A percentile compares a stretch with the other conserved stretches of the same genome.
These are phyloP conservation scores for Matsumyia berberina DNA, from an alignment of 2,888 invertebrate genomes.

Conservation along the genomic window DNA sequence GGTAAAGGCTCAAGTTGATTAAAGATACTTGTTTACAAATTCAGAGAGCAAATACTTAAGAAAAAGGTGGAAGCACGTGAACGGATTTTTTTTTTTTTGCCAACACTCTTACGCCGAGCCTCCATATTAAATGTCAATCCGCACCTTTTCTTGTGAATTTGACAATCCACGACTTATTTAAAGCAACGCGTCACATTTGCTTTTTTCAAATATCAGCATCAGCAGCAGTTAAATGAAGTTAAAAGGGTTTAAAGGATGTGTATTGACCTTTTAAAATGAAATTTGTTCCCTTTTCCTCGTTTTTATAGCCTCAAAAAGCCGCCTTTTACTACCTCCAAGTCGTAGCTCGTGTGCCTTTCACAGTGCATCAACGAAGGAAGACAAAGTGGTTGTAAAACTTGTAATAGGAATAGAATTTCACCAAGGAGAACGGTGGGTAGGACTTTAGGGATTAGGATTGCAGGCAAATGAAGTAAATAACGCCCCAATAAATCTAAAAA, in stretches of 20 bases:
- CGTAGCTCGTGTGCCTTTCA: not conserved
- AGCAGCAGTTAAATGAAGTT: not conserved
- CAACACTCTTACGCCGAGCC: too few relatives aligned
- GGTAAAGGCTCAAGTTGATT: too few relatives aligned
- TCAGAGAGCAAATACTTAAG: too few relatives aligned
- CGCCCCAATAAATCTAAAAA: slow-evolving; percentile 20
- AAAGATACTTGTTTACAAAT: too few relatives aligned
- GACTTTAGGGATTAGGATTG: slow-evolving; percentile 28
- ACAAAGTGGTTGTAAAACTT: slow-evolving; percentile 1
- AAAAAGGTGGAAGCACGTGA: too few relatives aligned
- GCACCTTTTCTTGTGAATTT: too few relatives aligned
- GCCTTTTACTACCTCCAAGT: not conserved
- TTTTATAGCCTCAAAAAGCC: slow-evolving; percentile 19
- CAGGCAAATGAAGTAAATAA: slow-evolving; percentile 24
- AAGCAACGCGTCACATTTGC: too few relatives aligned
- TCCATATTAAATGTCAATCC: too few relatives aligned
- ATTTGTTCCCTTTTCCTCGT: not conserved
- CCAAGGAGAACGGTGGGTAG: not conserved
- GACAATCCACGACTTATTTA: too few relatives aligned
- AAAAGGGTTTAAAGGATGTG: not conserved
- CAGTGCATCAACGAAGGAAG: slow-evolving; percentile 9
- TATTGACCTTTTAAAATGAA: slow-evolving; percentile 17
- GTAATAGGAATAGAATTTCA: not conserved
- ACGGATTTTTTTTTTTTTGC: too few relatives aligned
- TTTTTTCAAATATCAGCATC: not conserved